phyloP scores from a whole-genome alignment of 1,140 invertebrate genomes.

The Papilio helenus region DNA sequence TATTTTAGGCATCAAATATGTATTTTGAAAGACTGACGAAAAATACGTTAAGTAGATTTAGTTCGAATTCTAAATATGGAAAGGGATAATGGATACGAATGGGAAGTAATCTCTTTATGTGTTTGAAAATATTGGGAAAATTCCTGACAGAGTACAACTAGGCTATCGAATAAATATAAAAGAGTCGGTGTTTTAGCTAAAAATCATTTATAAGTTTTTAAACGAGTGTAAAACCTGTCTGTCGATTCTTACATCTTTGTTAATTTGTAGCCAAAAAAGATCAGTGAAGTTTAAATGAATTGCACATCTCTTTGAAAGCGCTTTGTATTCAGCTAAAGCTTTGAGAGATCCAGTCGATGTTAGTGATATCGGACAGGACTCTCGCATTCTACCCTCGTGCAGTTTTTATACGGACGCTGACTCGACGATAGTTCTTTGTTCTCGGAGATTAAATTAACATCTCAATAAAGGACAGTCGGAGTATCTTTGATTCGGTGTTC shows the following conservation, averaged over 20 bases:
- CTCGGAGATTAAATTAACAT: slow-evolving; percentile 35
- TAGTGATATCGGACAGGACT: slow-evolving; percentile 11
- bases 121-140: neutral
- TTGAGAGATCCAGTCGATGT: slow-evolving; percentile 12
- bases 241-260: neutral
- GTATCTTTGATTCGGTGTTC: slow-evolving; percentile 23
- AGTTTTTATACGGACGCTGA: slow-evolving; percentile 31
- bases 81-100: neutral
- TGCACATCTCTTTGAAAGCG: neutral
- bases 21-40: slow-evolving; percentile 3
- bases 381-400: slow-evolving; percentile 24
- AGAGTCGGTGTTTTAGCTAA: too few relatives aligned
- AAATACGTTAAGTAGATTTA: slow-evolving; percentile 14
- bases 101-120: neutral
- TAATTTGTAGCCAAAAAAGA: neutral
- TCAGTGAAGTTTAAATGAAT: neutral
- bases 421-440: slow-evolving; percentile 26
- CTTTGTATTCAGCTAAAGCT: slow-evolving; percentile 18
- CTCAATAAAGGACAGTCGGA: slow-evolving; percentile 24
- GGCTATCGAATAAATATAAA: neutral
- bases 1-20: neutral
- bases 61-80: neutral
- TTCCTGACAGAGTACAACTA: neutral
- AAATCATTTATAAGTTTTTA: too few relatives aligned
- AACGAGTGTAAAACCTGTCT: too few relatives aligned